phyloP scores from a whole-genome alignment of 1,140 invertebrate genomes.

The Drosophila cardini region DNA sequence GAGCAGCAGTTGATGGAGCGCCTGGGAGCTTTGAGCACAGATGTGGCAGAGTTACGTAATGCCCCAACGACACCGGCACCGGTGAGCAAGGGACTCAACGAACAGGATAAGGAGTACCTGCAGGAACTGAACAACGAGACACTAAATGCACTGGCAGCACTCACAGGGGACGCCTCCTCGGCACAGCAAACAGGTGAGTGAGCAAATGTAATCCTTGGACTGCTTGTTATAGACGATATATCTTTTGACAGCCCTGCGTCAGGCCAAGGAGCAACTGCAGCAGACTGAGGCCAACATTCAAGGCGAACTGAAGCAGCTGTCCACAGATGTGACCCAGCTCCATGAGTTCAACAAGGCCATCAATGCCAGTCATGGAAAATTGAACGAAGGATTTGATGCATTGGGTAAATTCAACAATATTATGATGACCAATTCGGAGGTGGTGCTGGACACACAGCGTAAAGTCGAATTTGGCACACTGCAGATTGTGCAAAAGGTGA shows the following conservation, averaged over 20 bases:
- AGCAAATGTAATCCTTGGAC: background rate
- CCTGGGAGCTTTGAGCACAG: constrained; percentile 51
- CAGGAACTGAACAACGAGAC: constrained; percentile 80
- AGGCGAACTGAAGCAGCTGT: constrained; percentile 83
- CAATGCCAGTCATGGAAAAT: constrained; percentile 86
- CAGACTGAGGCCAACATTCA: constrained; percentile 68
- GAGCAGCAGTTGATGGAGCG: constrained; percentile 64
- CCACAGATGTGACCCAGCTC: constrained; percentile 73
- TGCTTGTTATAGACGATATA: background rate
- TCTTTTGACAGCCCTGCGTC: constrained; percentile 56
- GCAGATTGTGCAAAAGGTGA: constrained; percentile 93
- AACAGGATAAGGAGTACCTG: constrained; percentile 70
- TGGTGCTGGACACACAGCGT: constrained; percentile 93
- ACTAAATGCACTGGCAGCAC: constrained; percentile 63
- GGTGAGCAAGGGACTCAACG: constrained; percentile 48
- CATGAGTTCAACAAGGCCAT: constrained; percentile 86
- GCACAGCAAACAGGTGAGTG: constrained; percentile 67
- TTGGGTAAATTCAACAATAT: constrained; percentile 92
- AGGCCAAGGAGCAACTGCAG: constrained; percentile 84
- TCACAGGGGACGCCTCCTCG: constrained; percentile 56
- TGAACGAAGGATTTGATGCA: constrained; percentile 85
- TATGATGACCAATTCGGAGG: constrained; percentile 93
- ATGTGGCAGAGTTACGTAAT: constrained; percentile 53
- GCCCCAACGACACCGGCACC: constrained; percentile 40
- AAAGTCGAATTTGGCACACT: constrained; percentile 93